phyloP scores from a whole-genome alignment of 2,888 invertebrate species.

The Oscheius myriophilus region DNA sequence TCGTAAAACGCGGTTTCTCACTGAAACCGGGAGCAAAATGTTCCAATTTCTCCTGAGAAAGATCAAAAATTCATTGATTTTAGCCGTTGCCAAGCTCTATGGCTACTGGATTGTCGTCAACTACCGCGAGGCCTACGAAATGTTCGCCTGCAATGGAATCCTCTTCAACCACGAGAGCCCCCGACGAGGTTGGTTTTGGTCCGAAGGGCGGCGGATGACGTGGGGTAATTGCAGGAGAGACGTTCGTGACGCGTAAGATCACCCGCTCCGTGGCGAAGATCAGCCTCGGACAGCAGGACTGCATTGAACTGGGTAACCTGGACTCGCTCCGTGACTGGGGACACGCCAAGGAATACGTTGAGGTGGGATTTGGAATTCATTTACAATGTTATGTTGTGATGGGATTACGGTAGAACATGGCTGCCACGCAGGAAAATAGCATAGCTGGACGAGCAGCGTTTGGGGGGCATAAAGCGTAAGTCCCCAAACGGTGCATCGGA shows the following conservation, averaged over 20 bases:
- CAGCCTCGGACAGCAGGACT: slow-evolving; percentile 83
- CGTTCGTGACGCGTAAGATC: slow-evolving; percentile 97
- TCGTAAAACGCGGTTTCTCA: slow-evolving; percentile 13
- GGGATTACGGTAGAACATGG: too few relatives aligned
- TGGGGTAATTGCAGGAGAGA: slow-evolving; percentile 79
- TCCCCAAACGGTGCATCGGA: too few relatives aligned
- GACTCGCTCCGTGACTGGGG: slow-evolving; percentile 98
- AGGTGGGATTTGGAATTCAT: slow-evolving; percentile 68
- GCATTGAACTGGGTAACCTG: slow-evolving; percentile 86
- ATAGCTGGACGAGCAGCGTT: too few relatives aligned
- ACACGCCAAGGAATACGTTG: slow-evolving; percentile 72
- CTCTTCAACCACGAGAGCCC: slow-evolving; percentile 97
- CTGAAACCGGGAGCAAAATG: background rate
- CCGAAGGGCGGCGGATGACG: background rate
- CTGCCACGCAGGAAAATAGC: too few relatives aligned
- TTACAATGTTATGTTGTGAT: too few relatives aligned
- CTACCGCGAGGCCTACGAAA: slow-evolving; percentile 91
- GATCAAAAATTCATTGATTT: background rate
- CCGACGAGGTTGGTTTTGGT: slow-evolving; percentile 76
- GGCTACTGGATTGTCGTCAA: slow-evolving; percentile 95
- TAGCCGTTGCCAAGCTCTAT: slow-evolving; percentile 93
- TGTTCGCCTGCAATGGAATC: slow-evolving; percentile 95
- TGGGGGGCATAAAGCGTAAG: too few relatives aligned
- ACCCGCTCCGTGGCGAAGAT: slow-evolving; percentile 98
- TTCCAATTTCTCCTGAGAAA: background rate